Conservation (phyloP, 2,888 invertebrate species). For the Pharmacophagus antenor region DNA sequence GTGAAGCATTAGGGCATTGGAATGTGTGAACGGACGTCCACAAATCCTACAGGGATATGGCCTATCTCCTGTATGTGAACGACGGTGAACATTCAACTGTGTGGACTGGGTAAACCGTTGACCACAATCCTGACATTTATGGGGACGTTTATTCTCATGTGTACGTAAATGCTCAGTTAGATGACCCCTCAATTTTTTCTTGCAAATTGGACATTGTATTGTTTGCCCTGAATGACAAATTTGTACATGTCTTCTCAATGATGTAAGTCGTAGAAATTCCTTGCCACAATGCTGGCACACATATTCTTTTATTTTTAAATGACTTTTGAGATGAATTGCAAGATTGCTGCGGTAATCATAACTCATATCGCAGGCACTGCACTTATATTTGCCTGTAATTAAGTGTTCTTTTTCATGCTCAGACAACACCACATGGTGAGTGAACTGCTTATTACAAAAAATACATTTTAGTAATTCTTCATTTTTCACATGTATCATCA, state of each 20-base stretch:
- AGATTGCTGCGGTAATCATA: constrained; percentile 85
- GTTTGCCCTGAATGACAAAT: constrained; percentile 88
- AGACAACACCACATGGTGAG: constrained; percentile 55
- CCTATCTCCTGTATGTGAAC: constrained; percentile 91
- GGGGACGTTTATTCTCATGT: constrained; percentile 88
- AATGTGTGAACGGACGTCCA: constrained; percentile 89
- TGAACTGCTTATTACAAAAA: constrained; percentile 71
- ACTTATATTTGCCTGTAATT: constrained; percentile 86
- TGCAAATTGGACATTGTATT: constrained; percentile 90
- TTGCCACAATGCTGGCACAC: constrained; percentile 91
- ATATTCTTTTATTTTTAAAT: constrained; percentile 87
- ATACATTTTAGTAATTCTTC: constrained; percentile 83
- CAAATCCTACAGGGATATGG: constrained; percentile 92
- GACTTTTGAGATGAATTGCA: constrained; percentile 84
- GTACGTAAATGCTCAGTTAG: constrained; percentile 91
- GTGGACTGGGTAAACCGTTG: constrained; percentile 91
- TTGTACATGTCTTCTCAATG: constrained; percentile 87
- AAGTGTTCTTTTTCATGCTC: constrained; percentile 89
- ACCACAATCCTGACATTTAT: constrained; percentile 89
- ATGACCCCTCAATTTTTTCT: constrained; percentile 90
- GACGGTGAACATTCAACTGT: constrained; percentile 90
- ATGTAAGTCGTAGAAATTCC: constrained; percentile 87
- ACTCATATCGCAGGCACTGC: constrained; percentile 85
- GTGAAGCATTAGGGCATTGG: constrained; percentile 91
- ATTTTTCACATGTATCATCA: constrained; percentile 83